Evolutionary conservation across 1,140 invertebrate species (phyloP).

Genomic region (Penaeus japonicus): DNA sequence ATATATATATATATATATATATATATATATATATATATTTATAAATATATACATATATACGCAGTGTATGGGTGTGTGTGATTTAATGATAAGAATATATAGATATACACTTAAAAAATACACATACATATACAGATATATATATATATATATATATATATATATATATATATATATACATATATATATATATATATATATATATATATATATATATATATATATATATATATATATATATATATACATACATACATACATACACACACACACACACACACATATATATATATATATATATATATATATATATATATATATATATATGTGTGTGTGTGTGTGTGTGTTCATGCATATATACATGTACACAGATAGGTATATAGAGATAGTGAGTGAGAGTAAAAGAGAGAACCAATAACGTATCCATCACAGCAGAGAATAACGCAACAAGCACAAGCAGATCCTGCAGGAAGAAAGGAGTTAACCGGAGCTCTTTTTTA

Average conservation of each 20-base stretch:
- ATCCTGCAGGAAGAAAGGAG: too few species aligned
- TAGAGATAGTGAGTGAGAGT: too few species aligned
- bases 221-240: background rate
- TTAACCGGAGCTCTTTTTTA: too few species aligned
- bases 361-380: background rate
- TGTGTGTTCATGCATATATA: background rate
- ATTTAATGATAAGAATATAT: too few species aligned
- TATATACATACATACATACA: background rate
- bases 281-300: background rate
- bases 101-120: background rate
- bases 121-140: background rate
- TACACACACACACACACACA: background rate
- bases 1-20: too few species aligned
- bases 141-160: background rate
- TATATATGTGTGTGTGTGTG: background rate
- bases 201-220: background rate
- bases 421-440: too few species aligned
- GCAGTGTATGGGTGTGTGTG: too few species aligned
- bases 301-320: background rate
- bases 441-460: too few species aligned
- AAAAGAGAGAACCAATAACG: too few species aligned
- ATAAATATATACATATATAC: background rate
- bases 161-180: background rate
- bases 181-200: background rate
- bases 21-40: too few species aligned